phyloP scores from a whole-genome alignment of 2,797 vertebrate species.

The Xenopus petersii region DNA sequence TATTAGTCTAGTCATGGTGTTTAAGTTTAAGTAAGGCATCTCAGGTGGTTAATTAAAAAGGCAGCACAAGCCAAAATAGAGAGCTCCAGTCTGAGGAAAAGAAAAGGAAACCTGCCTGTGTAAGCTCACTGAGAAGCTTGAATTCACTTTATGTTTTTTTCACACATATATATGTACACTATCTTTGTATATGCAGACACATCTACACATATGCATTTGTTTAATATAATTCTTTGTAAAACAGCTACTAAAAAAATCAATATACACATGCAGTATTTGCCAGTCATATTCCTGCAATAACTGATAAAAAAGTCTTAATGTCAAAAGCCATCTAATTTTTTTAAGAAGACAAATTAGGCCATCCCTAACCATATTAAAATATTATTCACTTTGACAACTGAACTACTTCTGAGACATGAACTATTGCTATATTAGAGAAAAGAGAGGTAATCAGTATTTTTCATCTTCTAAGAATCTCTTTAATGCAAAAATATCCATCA shows the following conservation, averaged over 20 bases:
- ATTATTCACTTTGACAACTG: conserved; percentile 72
- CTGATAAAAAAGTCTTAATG: conserved; percentile 61
- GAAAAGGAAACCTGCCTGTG: too few relatives aligned
- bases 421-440: conserved; percentile 66
- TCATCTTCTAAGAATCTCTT: conserved; percentile 65
- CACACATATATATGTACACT: too few relatives aligned
- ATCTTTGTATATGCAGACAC: too few relatives aligned
- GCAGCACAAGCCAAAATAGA: too few relatives aligned
- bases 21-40: too few relatives aligned
- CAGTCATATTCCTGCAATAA: conserved; percentile 56
- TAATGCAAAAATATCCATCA: conserved; percentile 63
- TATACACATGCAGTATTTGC: conserved; percentile 48
- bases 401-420: conserved; percentile 67
- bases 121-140: too few relatives aligned
- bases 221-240: too few relatives aligned
- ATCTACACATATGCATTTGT: too few relatives aligned
- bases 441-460: conserved; percentile 65
- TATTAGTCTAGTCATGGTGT: too few relatives aligned
- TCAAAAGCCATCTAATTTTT: conserved; percentile 64
- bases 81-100: too few relatives aligned
- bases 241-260: conserved; percentile 44
- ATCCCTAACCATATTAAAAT: conserved; percentile 69
- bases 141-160: too few relatives aligned
- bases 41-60: too few relatives aligned
- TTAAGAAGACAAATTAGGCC: conserved; percentile 59